Conservation (phyloP, 2,113 vertebrate genomes). For the Cryptomyrus ogoouensis region DNA sequence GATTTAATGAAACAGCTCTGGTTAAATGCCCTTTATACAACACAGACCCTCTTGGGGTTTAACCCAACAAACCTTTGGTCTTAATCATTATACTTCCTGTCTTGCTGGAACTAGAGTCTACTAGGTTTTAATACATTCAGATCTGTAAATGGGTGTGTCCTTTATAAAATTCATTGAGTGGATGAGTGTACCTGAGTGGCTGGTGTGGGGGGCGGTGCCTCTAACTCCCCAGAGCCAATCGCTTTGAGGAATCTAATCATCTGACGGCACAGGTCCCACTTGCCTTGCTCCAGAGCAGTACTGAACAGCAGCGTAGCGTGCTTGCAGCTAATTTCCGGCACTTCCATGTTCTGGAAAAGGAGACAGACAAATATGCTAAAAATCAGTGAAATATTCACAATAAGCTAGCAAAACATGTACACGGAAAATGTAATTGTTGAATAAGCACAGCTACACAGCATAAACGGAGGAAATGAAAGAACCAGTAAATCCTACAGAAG, state of each 20-base stretch:
- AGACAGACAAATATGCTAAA: neutral
- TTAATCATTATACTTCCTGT: neutral
- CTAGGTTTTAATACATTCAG: neutral
- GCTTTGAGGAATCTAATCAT: conserved; percentile 99
- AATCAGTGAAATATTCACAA: neutral
- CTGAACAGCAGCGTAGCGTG: conserved; percentile 96
- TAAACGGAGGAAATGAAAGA: neutral
- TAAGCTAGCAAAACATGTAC: neutral
- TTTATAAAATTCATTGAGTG: neutral
- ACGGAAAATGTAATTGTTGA: neutral
- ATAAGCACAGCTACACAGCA: neutral
- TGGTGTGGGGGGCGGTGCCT: conserved; percentile 88
- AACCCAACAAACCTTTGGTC: neutral
- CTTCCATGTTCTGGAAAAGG: conserved; percentile 86
- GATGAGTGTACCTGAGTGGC: conserved; percentile 71
- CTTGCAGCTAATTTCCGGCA: conserved; percentile 89
- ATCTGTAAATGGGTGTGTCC: neutral
- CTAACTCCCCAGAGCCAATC: conserved; percentile 92
- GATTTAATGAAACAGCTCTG: neutral
- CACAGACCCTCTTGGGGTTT: neutral
- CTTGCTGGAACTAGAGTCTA: neutral
- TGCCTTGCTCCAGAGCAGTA: conserved; percentile 92
- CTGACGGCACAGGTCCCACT: conserved; percentile 97
- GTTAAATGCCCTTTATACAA: neutral
- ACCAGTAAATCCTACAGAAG: neutral